phyloP scores from a whole-genome alignment of 2,113 vertebrate genomes.

The Cyphomyrus discorhynchus region DNA sequence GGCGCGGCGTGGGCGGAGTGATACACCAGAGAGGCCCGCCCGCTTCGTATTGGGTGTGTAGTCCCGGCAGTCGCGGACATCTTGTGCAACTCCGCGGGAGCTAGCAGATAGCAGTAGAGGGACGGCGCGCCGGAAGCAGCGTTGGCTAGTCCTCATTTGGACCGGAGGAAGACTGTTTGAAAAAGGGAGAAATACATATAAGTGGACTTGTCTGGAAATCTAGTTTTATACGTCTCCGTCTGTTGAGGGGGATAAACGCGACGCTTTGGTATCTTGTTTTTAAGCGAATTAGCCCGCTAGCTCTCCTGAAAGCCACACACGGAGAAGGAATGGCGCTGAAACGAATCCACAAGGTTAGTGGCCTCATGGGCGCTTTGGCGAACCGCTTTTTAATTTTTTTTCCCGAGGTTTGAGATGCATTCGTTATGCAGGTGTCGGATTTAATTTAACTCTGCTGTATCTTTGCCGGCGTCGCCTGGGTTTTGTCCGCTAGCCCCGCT shows the following conservation, averaged over 20 bases:
- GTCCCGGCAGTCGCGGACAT: constrained; percentile 24
- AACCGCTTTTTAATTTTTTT: neutral
- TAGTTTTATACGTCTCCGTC: neutral
- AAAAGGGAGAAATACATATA: neutral
- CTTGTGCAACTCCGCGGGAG: constrained; percentile 17
- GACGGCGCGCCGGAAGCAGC: neutral
- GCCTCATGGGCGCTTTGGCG: neutral
- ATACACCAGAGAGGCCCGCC: constrained; percentile 11
- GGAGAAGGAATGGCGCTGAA: constrained; percentile 23
- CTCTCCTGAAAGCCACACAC: neutral
- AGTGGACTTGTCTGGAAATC: neutral
- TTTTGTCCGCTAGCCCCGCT: neutral
- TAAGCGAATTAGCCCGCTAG: constrained; percentile 1
- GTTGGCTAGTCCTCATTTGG: neutral
- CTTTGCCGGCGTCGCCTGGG: neutral
- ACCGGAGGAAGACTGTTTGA: neutral
- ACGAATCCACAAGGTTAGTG: constrained; percentile 23
- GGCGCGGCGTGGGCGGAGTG: constrained; percentile 20
- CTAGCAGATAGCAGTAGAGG: constrained; percentile 9
- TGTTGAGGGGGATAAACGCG: neutral
- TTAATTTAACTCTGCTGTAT: neutral
- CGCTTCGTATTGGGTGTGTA: constrained; percentile 6
- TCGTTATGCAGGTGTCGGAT: neutral
- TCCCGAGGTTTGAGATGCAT: neutral
- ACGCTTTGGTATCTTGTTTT: neutral